Evolutionary conservation across 2,797 vertebrate genomes (phyloP), one percentile per base, ranked within the genome.

Genomic region (Phyllotis vaccarum): DNA sequence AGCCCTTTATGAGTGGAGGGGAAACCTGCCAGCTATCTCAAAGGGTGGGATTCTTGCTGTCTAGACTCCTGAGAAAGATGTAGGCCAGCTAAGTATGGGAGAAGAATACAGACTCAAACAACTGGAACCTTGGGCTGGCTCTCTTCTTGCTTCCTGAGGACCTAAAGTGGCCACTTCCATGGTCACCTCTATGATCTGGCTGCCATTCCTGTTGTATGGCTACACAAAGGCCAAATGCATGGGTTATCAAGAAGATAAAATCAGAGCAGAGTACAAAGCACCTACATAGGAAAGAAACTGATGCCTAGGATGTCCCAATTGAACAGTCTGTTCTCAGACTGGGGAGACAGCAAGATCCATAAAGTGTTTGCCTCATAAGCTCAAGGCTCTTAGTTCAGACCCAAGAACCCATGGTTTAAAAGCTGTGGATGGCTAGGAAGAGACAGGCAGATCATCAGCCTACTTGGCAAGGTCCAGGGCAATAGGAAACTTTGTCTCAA

Each of bases 141-240:
- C 29, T 70, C 89, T 7, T 2, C 78, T 43, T 37, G 12, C 13
- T 9, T 54, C 27, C 70, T 43, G 34, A 68, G 90, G 62, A 56
- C 19, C 12, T 14, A 2, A 24, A 54, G 27, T 19, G 10, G 9
- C n/a, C 64, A 17, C 21, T 4, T 40, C 21, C 1, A 0, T 70
- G 17, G 8, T 37, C 49, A 6, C 24, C 37, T 43, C 80, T 14
- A 78, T 10, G 27, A 22, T 62, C 49, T 66, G 5, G 40, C 60
- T 62, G 19, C 58, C 64, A 58, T 49, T 83, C 66, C 29, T 12
- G n/a, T 49, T 58, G 17, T 40, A 10, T 14, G 8, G 40, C 31
- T 1, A 2, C 6, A 0, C 0, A 12, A 34, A 74, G 70, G 22
- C 79, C 14, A 16, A 60, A 24, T 9, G 40, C n/a, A 24, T 6